Evolutionary conservation across 2,113 vertebrate species (phyloP), one percentile per base, ranked within the genome.

Genomic region (Motacilla alba): DNA sequence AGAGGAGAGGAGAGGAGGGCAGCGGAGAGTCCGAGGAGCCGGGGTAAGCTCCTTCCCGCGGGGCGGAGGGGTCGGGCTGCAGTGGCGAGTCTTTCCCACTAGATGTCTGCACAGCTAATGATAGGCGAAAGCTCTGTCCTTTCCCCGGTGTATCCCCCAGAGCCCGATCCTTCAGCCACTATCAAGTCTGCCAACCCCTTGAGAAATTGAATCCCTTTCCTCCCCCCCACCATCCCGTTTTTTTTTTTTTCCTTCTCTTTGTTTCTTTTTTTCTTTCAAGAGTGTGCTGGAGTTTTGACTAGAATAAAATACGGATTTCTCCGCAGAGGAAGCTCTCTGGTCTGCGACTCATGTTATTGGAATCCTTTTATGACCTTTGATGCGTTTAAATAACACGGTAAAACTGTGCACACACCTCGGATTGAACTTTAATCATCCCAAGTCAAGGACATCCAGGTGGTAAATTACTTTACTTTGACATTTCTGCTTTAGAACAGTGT

Each of bases 361-460:
- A 97, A 98, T 97, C 95, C 97, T 96, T 96, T 97, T 97, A 98
- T 97, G 97, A 98, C 97, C 96, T 96, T 95, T 97, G 97, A 97
- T 96, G 95, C 98, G 95, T 98, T 98, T 97, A 98, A 98, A 97
- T 97, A 97, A 98, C 97, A 92, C 60, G 77, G 97, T 79, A 89
- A 97, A 96, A 85, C 97, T 95, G 96, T 97, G 95, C 96, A 97
- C 97, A 98, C 97, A 98, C 96, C 97, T 97, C 89, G 95, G 97
- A 98, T 98, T 98, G 98, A 98, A 98, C 97, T 98, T 98, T 98
- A 98, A 98, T 97, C 98, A 92, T 95, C 95, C 95, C 91, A 93
- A 97, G 97, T 96, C 98, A 98, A 98, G 98, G 98, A 98, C 97
- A 89, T 80, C 91, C 96, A 97, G 98, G 98, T 98, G 97, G 98